Conservation (phyloP, 2,113 vertebrate genomes). For the Gobiocypris rarus region DNA sequence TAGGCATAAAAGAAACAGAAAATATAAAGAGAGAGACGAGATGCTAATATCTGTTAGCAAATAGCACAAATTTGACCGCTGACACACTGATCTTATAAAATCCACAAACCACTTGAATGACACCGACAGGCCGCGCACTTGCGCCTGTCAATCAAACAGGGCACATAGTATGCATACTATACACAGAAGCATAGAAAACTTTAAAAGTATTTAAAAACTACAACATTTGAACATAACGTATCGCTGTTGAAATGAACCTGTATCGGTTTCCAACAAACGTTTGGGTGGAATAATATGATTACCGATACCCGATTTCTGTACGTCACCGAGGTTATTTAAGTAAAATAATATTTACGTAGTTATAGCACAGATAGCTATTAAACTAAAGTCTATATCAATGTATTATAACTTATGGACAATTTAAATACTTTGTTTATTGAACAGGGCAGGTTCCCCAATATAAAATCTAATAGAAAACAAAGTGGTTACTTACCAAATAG, state of each 20-base stretch:
- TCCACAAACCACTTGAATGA: constrained; percentile 40
- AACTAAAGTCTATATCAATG: not conserved
- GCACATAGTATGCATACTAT: constrained; percentile 28
- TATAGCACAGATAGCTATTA: not conserved
- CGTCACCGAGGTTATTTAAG: not conserved
- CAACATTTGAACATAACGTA: not conserved
- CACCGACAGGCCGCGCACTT: constrained; percentile 23
- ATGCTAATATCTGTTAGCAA: not conserved
- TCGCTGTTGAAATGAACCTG: not conserved
- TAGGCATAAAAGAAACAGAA: not conserved
- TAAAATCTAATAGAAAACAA: not conserved
- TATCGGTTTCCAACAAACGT: not conserved
- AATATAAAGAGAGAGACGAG: not conserved
- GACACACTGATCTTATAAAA: not conserved
- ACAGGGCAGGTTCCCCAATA: not conserved
- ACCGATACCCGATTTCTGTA: not conserved
- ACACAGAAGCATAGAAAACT: not conserved
- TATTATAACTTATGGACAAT: not conserved
- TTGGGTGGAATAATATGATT: not conserved
- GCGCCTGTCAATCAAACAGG: constrained; percentile 46
- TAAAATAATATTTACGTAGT: too few species aligned
- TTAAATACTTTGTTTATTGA: not conserved
- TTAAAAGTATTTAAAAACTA: not conserved
- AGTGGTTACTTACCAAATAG: constrained; percentile 39
- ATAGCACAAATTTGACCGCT: not conserved